These are phyloP conservation scores for Brachionus sp. DNA, from an alignment of 1,140 invertebrate species.

Conservation along the genomic window DNA sequence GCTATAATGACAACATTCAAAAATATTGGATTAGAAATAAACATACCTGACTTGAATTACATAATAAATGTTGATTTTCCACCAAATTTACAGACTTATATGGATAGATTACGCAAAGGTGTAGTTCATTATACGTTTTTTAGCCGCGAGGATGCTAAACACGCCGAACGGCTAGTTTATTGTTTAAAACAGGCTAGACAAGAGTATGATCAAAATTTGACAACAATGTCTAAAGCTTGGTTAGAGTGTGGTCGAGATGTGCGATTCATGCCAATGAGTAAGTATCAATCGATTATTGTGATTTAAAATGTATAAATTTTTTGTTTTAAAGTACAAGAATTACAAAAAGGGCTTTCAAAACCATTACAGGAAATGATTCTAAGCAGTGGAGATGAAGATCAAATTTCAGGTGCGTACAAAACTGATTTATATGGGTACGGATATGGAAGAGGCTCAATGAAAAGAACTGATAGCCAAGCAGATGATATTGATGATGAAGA, in stretches of 20 bases:
- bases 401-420: not conserved
- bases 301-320: not conserved
- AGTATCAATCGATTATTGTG: not conserved
- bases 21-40: slow-evolving; percentile 44
- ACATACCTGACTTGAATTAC: slow-evolving; percentile 8
- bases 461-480: slow-evolving; percentile 35
- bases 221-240: slow-evolving; percentile 39
- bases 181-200: slow-evolving; percentile 42
- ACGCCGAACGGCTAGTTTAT: slow-evolving; percentile 34
- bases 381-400: slow-evolving; percentile 39
- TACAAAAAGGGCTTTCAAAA: slow-evolving; percentile 36
- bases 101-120: slow-evolving; percentile 43
- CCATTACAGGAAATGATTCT: slow-evolving; percentile 44
- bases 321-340: slow-evolving; percentile 32
- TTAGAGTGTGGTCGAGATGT: slow-evolving; percentile 42
- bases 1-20: slow-evolving; percentile 38
- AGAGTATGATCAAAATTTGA: slow-evolving; percentile 22
- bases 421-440: not conserved
- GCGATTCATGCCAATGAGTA: slow-evolving; percentile 37
- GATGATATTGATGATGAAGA: slow-evolving; percentile 44
- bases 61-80: slow-evolving; percentile 45
- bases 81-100: slow-evolving; percentile 42
- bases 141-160: slow-evolving; percentile 32
- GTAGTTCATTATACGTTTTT: slow-evolving; percentile 38
- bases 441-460: slow-evolving; percentile 27